Evolutionary conservation across 1,140 invertebrate genomes (phyloP).

Genomic region (Drosophila ercepeae): DNA sequence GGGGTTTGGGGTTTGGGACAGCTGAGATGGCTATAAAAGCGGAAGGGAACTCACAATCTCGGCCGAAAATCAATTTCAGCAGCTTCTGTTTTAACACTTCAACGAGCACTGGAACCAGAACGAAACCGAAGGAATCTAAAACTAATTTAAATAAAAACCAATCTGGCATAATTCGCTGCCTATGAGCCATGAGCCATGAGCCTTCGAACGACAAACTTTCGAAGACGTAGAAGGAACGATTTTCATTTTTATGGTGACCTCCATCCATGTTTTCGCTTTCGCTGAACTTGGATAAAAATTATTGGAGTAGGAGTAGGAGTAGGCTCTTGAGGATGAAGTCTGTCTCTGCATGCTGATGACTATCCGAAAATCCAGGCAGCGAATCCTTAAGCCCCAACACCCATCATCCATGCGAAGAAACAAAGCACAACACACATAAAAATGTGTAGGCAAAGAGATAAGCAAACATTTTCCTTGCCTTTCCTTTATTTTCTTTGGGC

Average conservation of each 20-base stretch:
- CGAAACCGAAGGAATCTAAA: constrained; percentile 54
- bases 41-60: constrained; percentile 18
- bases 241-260: constrained; percentile 67
- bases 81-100: constrained; percentile 68
- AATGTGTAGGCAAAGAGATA: constrained; percentile 57
- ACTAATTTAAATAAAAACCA: constrained; percentile 81
- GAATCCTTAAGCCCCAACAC: constrained; percentile 43
- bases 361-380: constrained; percentile 42
- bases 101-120: constrained; percentile 41
- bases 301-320: constrained; percentile 7
- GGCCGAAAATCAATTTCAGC: constrained; percentile 67
- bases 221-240: constrained; percentile 62
- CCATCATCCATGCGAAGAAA: constrained; percentile 36
- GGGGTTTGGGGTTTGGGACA: too few relatives aligned
- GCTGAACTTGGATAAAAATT: constrained; percentile 59
- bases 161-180: constrained; percentile 72
- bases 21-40: constrained; percentile 60
- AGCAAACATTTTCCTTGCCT: constrained; percentile 54
- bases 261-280: constrained; percentile 59
- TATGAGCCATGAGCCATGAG: too few relatives aligned
- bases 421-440: constrained; percentile 54
- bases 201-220: constrained; percentile 41
- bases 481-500: constrained; percentile 37
- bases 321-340: constrained; percentile 41
- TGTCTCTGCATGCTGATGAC: constrained; percentile 75